phyloP scores from a whole-genome alignment of 1,140 invertebrate species.

The Drosophila ficusphila region DNA sequence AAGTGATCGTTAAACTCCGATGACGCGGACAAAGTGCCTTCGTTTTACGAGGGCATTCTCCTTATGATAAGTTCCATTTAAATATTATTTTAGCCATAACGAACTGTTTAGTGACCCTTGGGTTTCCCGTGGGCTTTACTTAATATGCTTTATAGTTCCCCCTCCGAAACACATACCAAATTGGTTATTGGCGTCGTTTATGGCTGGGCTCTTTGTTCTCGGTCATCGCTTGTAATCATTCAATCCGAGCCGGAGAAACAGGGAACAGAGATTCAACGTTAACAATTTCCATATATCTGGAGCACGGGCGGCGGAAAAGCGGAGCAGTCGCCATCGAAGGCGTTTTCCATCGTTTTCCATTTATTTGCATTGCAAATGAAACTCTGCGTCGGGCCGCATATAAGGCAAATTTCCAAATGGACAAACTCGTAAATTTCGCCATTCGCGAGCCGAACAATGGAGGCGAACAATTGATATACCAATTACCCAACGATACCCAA shows the following conservation, averaged over 20 bases:
- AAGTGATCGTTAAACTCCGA: conserved; percentile 53
- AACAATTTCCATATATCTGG: conserved; percentile 42
- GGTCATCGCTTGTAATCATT: conserved; percentile 35
- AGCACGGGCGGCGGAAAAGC: conserved; percentile 10
- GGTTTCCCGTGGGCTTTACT: conserved; percentile 1
- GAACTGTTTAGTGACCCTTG: conserved; percentile 40
- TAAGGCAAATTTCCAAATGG: conserved; percentile 69
- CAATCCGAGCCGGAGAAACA: conserved; percentile 22
- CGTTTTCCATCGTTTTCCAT: conserved; percentile 65
- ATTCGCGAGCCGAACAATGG: conserved; percentile 42
- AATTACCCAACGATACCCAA: conserved; percentile 58
- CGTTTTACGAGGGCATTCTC: conserved; percentile 54
- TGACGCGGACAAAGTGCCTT: conserved; percentile 48
- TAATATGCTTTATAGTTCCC: conserved; percentile 2
- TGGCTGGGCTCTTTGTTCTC: conserved; percentile 38
- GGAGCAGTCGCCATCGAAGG: conserved; percentile 28
- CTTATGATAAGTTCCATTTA: conserved; percentile 51
- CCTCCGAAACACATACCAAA: conserved; percentile 7
- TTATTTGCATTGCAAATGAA: conserved; percentile 77
- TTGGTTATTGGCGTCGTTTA: conserved; percentile 52
- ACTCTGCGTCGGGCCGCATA: conserved; percentile 29
- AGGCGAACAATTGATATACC: conserved; percentile 73
- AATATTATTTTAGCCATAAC: conserved; percentile 34
- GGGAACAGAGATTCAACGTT: conserved; percentile 23
- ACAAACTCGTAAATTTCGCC: conserved; percentile 67